phyloP scores from a whole-genome alignment of 2,113 vertebrate genomes.

The Tauraco erythrolophus region DNA sequence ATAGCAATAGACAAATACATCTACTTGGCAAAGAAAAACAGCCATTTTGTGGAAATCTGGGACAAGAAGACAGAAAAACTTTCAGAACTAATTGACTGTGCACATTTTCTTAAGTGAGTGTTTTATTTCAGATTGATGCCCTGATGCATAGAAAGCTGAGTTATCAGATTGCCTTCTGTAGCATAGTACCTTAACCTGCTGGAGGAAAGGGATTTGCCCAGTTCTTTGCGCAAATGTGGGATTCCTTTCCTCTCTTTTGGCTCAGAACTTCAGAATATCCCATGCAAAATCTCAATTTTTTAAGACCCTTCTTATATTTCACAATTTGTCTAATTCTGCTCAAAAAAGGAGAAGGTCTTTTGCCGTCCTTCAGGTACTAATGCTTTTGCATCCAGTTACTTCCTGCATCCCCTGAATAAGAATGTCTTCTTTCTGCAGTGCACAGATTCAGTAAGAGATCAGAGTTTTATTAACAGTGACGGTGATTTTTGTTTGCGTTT shows the following conservation, averaged over 20 bases:
- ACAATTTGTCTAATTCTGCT: not conserved
- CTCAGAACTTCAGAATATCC: not conserved
- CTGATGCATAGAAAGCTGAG: not conserved
- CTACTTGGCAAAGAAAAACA: conserved; percentile 90
- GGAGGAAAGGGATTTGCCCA: not conserved
- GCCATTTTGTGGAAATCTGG: conserved; percentile 91
- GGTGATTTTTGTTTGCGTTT: not conserved
- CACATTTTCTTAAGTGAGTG: conserved; percentile 86
- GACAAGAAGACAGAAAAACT: conserved; percentile 91
- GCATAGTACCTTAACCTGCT: not conserved
- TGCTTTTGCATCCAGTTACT: not conserved
- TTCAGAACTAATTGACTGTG: conserved; percentile 88
- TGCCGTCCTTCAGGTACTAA: not conserved
- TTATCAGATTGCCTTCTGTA: not conserved
- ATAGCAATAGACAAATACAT: conserved; percentile 89
- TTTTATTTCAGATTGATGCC: not conserved
- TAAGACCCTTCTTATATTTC: not conserved
- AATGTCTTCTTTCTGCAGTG: not conserved
- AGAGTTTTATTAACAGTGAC: not conserved
- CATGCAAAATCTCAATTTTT: not conserved
- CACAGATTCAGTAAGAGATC: not conserved
- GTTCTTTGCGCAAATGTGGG: not conserved
- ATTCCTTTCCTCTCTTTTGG: not conserved
- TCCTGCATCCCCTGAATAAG: not conserved
- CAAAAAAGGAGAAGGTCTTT: not conserved